These are phyloP conservation scores for Drosophila obscura DNA, from an alignment of 1,140 invertebrate genomes.

Conservation along the genomic window DNA sequence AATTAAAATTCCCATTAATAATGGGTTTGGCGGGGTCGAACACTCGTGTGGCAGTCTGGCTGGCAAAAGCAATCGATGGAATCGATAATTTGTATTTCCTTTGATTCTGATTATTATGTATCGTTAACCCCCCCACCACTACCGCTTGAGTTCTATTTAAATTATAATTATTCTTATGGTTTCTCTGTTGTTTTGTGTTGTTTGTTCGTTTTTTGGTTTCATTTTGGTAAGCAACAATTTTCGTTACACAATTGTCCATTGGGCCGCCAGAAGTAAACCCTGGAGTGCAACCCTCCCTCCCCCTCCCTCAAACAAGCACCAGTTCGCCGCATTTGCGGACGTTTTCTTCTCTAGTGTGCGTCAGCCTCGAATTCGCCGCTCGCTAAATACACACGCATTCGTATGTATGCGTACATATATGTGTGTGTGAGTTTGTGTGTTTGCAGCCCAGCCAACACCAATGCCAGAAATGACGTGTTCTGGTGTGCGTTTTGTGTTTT, in stretches of 20 bases:
- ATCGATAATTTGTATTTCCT: slow-evolving; percentile 55
- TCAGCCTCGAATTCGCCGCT: slow-evolving; percentile 40
- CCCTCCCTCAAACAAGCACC: slow-evolving; percentile 9
- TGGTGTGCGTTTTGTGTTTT: slow-evolving; percentile 62
- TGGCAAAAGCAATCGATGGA: slow-evolving; percentile 64
- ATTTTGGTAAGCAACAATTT: slow-evolving; percentile 26
- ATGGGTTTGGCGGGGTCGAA: slow-evolving; percentile 28
- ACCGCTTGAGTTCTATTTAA: slow-evolving; percentile 53
- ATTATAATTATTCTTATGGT: slow-evolving; percentile 26
- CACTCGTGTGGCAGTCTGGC: slow-evolving; percentile 40
- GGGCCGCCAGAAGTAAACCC: slow-evolving; percentile 11
- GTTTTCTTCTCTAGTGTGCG: slow-evolving; percentile 32
- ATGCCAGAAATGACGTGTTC: slow-evolving; percentile 36
- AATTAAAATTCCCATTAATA: slow-evolving; percentile 36
- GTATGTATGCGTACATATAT: too few relatives aligned
- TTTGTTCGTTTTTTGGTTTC: slow-evolving; percentile 2
- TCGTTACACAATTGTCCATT: slow-evolving; percentile 30
- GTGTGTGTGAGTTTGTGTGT: background rate
- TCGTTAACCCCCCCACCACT: slow-evolving; percentile 31
- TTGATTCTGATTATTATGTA: slow-evolving; percentile 31
- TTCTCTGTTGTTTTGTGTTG: background rate
- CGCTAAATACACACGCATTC: background rate
- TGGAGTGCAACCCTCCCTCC: slow-evolving; percentile 17
- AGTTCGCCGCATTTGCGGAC: slow-evolving; percentile 52
- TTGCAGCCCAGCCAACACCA: slow-evolving; percentile 37